Conservation (phyloP, 2,888 invertebrate genomes). For the Noctua janthina region DNA sequence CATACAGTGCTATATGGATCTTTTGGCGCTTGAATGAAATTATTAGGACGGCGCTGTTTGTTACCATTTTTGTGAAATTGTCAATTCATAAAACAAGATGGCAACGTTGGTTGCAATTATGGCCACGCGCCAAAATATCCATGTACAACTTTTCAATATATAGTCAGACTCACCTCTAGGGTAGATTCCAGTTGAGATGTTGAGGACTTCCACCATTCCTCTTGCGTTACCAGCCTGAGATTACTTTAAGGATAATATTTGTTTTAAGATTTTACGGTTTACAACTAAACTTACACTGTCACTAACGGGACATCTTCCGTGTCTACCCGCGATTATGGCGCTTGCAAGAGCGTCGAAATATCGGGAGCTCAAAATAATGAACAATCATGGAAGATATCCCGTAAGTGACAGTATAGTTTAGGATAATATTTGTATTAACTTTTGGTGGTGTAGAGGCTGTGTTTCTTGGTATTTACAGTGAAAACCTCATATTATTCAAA, state of each 20-base stretch:
- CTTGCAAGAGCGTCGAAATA: too few relatives aligned
- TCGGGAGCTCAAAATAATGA: too few relatives aligned
- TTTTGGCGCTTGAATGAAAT: not conserved
- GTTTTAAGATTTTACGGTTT: too few relatives aligned
- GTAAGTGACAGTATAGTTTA: conserved; percentile 23
- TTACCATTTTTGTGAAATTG: not conserved
- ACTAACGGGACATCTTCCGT: too few relatives aligned
- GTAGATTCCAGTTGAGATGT: conserved; percentile 96
- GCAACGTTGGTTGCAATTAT: not conserved
- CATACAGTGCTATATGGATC: not conserved
- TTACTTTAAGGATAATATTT: conserved; percentile 58
- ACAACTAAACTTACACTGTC: too few relatives aligned
- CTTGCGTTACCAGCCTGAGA: conserved; percentile 92
- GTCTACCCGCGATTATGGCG: too few relatives aligned
- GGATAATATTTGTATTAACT: conserved; percentile 39
- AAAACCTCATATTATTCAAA: not conserved
- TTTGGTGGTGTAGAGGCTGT: not conserved
- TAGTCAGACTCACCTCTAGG: conserved; percentile 87
- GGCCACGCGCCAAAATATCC: not conserved
- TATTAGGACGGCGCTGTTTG: not conserved
- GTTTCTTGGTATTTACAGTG: conserved; percentile 2
- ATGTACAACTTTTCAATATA: not conserved
- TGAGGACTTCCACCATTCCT: conserved; percentile 94
- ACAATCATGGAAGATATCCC: too few relatives aligned
- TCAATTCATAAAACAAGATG: not conserved